These are phyloP conservation scores for Psittacus erithacus DNA, from an alignment of 2,113 vertebrate genomes.

Conservation along the genomic window DNA sequence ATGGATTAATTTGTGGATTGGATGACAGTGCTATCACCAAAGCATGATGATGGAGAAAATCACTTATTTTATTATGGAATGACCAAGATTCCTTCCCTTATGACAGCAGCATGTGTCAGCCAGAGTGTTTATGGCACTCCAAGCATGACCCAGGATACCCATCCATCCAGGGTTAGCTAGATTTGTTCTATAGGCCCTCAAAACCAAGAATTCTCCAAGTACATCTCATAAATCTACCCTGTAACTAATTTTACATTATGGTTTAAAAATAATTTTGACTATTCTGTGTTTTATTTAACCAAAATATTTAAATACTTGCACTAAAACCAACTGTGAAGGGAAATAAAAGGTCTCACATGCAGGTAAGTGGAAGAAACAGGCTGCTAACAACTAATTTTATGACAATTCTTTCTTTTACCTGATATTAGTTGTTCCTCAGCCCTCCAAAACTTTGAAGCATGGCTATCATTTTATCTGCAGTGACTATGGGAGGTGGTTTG, in stretches of 20 bases:
- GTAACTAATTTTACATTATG: background rate
- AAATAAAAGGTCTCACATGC: background rate
- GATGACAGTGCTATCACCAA: background rate
- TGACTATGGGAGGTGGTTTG: conserved; percentile 41
- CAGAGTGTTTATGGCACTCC: background rate
- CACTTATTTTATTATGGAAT: background rate
- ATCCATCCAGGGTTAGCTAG: background rate
- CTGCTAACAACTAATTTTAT: conserved; percentile 38
- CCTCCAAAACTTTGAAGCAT: conserved; percentile 22
- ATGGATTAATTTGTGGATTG: background rate
- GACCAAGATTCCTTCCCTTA: background rate
- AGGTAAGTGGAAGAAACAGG: conserved; percentile 5
- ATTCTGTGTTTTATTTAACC: background rate
- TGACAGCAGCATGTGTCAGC: background rate
- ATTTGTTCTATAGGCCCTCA: background rate
- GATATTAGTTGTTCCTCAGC: conserved; percentile 38
- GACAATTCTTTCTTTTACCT: conserved; percentile 24
- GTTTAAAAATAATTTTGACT: background rate
- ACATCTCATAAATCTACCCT: background rate
- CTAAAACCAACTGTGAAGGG: background rate
- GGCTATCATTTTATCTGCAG: conserved; percentile 54
- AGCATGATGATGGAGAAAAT: background rate
- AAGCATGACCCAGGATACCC: background rate
- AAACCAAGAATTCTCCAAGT: background rate
- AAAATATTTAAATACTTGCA: background rate